Evolutionary conservation across 2,888 invertebrate genomes (phyloP).

Genomic region (Sesia apiformis): DNA sequence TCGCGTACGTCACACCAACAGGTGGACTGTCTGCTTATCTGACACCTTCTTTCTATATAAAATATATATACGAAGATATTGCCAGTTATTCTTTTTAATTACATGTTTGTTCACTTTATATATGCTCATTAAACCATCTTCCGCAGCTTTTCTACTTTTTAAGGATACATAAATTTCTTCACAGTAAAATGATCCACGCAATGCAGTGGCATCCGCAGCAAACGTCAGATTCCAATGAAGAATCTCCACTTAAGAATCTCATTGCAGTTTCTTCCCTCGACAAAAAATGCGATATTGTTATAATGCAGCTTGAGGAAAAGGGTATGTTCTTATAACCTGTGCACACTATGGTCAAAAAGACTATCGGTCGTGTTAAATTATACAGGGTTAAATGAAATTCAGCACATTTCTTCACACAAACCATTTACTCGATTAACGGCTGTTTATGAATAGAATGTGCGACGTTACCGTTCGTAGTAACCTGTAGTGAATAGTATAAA

Average conservation of each 20-base stretch:
- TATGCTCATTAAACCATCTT: no score
- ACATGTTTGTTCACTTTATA: no score
- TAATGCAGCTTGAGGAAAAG: constrained; percentile 36
- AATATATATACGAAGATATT: no score
- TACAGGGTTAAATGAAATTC: not conserved
- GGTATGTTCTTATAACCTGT: constrained; percentile 5
- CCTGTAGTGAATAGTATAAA: no score
- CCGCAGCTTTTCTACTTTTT: no score
- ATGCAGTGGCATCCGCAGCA: constrained; percentile 83
- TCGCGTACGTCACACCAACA: no score
- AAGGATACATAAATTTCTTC: constrained; percentile 9
- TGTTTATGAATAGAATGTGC: not conserved
- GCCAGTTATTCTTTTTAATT: no score
- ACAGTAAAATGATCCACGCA: constrained; percentile 77
- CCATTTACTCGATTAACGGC: not conserved
- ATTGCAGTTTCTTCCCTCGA: constrained; percentile 74
- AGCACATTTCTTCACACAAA: not conserved
- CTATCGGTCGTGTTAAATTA: not conserved
- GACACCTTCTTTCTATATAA: no score
- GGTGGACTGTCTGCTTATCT: no score
- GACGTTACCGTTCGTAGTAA: no score
- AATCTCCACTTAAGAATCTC: constrained; percentile 75
- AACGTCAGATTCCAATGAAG: constrained; percentile 67
- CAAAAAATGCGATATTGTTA: constrained; percentile 60
- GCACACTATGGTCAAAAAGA: not conserved